Percentiles rank a stretch among this genome's conserved stretches.
phyloP scores from a whole-genome alignment of 1,140 invertebrate species.

The Holcopasites calliopsidis region DNA sequence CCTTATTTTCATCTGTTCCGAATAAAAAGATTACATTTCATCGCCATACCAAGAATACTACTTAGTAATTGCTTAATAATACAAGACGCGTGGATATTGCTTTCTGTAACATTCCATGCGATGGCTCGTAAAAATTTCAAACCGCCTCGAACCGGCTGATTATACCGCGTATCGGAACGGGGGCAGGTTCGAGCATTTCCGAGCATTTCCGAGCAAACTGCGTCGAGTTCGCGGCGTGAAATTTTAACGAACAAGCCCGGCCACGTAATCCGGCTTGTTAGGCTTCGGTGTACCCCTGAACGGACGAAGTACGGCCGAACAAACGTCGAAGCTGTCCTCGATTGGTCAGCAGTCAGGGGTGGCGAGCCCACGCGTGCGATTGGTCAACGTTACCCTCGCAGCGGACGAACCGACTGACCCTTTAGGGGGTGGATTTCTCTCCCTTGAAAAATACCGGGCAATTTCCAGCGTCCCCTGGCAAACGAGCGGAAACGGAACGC shows the following conservation, averaged over 20 bases:
- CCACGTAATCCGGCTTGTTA: constrained; percentile 17
- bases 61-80: too few relatives aligned
- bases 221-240: not conserved
- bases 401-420: constrained; percentile 72
- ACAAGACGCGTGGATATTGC: too few relatives aligned
- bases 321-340: constrained; percentile 65
- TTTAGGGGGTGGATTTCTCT: constrained; percentile 66
- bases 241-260: constrained; percentile 37
- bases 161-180: not conserved
- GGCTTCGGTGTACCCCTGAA: constrained; percentile 28
- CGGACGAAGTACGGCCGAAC: constrained; percentile 47
- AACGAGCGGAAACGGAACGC: not conserved
- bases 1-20: too few relatives aligned
- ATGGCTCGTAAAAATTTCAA: too few relatives aligned
- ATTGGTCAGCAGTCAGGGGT: constrained; percentile 76
- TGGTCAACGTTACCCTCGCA: constrained; percentile 74
- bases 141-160: not conserved
- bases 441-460: constrained; percentile 55
- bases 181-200: not conserved
- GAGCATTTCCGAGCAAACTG: constrained; percentile 4
- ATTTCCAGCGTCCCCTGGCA: constrained; percentile 35
- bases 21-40: too few relatives aligned
- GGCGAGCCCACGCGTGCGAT: constrained; percentile 73
- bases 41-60: too few relatives aligned
- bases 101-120: too few relatives aligned